Conservation (phyloP, 1,140 invertebrate species). For the Trinorchestia longiramus region DNA sequence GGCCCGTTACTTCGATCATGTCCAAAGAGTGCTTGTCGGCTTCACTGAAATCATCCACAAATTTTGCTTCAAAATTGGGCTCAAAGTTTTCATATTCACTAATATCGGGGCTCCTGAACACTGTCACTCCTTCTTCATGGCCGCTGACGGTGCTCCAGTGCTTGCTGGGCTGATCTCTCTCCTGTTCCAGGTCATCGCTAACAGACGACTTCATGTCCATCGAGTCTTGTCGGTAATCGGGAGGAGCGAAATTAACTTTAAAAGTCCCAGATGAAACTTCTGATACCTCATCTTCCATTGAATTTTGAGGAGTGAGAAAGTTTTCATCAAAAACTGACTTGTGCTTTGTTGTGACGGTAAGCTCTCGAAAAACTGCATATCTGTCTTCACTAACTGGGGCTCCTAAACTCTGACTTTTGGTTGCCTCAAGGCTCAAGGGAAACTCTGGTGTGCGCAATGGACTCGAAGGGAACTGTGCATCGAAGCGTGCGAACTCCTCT, state of each 20-base stretch:
- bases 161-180: conserved; percentile 59
- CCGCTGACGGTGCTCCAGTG: conserved; percentile 60
- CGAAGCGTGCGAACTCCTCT: conserved; percentile 66
- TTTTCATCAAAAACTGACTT: conserved; percentile 67
- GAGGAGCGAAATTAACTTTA: conserved; percentile 64
- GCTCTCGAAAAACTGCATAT: conserved; percentile 66
- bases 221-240: conserved; percentile 62
- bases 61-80: conserved; percentile 65
- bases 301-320: conserved; percentile 66
- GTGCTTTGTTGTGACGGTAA: conserved; percentile 63
- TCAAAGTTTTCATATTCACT: conserved; percentile 67
- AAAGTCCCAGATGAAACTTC: conserved; percentile 66
- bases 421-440: neutral
- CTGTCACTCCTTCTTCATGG: conserved; percentile 64
- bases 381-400: conserved; percentile 66
- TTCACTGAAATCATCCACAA: conserved; percentile 65
- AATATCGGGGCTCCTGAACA: conserved; percentile 66
- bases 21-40: conserved; percentile 27
- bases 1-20: conserved; percentile 17
- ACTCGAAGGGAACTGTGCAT: conserved; percentile 65
- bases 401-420: conserved; percentile 59
- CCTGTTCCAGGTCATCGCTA: conserved; percentile 64
- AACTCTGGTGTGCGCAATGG: conserved; percentile 64
- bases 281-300: conserved; percentile 66
- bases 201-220: conserved; percentile 64